These are phyloP conservation scores for Lepidochitona cinerea DNA, from an alignment of 2,888 invertebrate species.

Conservation along the genomic window DNA sequence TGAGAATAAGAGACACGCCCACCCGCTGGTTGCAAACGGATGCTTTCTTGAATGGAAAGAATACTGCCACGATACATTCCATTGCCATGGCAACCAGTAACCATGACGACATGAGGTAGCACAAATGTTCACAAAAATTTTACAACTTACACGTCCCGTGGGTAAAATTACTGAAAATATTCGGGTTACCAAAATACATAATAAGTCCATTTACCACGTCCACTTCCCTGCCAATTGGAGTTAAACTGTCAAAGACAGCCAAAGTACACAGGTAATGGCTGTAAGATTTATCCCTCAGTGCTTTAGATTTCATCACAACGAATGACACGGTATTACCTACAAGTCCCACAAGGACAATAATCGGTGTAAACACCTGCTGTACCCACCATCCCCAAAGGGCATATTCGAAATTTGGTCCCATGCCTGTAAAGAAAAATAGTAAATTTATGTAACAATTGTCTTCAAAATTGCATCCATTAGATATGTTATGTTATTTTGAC, in stretches of 20 bases:
- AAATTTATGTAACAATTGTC: too few relatives aligned
- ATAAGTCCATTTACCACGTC: background rate
- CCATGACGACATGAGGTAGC: conserved; percentile 43
- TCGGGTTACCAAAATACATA: background rate
- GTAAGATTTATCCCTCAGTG: conserved; percentile 37
- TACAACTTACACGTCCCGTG: conserved; percentile 36
- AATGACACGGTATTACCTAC: conserved; percentile 36
- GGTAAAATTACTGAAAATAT: conserved; percentile 15
- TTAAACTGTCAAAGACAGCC: conserved; percentile 40
- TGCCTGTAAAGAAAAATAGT: too few relatives aligned
- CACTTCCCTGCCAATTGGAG: conserved; percentile 17
- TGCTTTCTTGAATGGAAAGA: conserved; percentile 36
- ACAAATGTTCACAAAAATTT: conserved; percentile 35
- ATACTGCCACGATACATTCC: conserved; percentile 38
- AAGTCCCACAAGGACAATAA: conserved; percentile 29
- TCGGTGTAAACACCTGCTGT: conserved; percentile 33
- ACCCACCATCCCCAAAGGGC: conserved; percentile 48
- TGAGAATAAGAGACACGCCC: conserved; percentile 32
- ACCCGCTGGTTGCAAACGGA: conserved; percentile 28
- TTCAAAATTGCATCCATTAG: too few relatives aligned
- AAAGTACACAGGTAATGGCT: conserved; percentile 39
- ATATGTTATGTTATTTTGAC: too few relatives aligned
- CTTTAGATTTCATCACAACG: conserved; percentile 33
- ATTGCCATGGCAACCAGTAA: conserved; percentile 38
- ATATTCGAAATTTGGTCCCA: too few relatives aligned